Conservation (phyloP, 2,113 vertebrate genomes). For the Noturus placidus region DNA sequence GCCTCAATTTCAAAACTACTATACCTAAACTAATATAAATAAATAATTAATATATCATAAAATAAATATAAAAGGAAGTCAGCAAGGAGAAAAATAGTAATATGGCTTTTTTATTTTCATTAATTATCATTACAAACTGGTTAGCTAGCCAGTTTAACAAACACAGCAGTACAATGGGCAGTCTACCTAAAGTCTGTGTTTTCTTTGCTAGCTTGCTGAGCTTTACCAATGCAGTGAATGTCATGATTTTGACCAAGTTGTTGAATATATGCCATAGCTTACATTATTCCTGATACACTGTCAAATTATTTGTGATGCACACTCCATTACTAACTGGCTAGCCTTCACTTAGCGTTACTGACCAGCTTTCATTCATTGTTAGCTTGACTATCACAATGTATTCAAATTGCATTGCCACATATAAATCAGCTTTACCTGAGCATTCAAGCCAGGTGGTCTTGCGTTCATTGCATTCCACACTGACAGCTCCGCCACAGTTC, state of each 20-base stretch:
- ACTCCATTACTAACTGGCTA: neutral
- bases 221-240: neutral
- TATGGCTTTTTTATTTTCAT: neutral
- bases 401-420: neutral
- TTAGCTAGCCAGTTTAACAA: neutral
- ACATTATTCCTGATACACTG: neutral
- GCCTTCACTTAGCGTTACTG: neutral
- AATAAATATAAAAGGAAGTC: neutral
- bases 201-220: neutral
- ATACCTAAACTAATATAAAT: too few species aligned
- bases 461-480: neutral
- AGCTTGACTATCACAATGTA: neutral
- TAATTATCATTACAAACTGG: neutral
- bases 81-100: neutral
- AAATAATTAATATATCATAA: neutral
- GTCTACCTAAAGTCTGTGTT: neutral
- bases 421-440: constrained; percentile 56
- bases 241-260: neutral
- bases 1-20: too few species aligned
- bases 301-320: neutral
- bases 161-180: neutral
- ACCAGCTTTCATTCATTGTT: neutral
- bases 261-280: neutral
- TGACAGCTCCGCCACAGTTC: constrained; percentile 44
- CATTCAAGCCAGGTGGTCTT: constrained; percentile 50